Percentiles rank a stretch among this genome's conserved stretches.
Evolutionary conservation across 2,888 invertebrate species (phyloP).

Genomic region (Omphaloscelis lunosa): DNA sequence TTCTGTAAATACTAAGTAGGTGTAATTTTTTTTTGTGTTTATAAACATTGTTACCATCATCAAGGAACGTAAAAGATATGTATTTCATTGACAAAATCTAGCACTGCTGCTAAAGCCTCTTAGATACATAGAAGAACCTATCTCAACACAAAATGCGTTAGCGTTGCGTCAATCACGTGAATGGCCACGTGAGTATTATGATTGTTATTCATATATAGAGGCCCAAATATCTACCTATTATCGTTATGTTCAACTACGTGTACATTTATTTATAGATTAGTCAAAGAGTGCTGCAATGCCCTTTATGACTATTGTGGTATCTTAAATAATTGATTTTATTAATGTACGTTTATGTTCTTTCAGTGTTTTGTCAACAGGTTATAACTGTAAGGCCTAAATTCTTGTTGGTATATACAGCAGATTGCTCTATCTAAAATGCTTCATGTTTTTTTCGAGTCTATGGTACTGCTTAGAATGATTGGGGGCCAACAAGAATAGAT

Average conservation of each 20-base stretch:
- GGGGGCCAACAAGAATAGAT: neutral
- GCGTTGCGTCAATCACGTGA: conserved; percentile 28
- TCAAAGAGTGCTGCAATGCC: neutral
- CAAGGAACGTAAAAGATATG: neutral
- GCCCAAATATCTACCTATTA: conserved; percentile 29
- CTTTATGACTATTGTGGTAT: neutral
- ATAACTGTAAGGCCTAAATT: neutral
- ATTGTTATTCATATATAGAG: conserved; percentile 33
- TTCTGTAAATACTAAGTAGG: no score
- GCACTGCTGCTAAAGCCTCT: neutral
- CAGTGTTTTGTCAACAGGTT: neutral
- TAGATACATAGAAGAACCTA: neutral
- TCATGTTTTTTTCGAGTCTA: neutral
- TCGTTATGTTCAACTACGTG: neutral
- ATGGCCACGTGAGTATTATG: conserved; percentile 28
- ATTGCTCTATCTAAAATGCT: neutral
- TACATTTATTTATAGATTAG: conserved; percentile 10
- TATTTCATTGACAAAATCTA: neutral
- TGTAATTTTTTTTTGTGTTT: no score
- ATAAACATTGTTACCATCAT: neutral
- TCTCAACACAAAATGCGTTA: conserved; percentile 31
- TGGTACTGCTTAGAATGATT: neutral
- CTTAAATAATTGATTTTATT: no score
- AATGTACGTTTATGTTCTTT: neutral
- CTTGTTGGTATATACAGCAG: no score